phyloP scores from a whole-genome alignment of 2,797 vertebrate genomes.

The Mus caroli region DNA sequence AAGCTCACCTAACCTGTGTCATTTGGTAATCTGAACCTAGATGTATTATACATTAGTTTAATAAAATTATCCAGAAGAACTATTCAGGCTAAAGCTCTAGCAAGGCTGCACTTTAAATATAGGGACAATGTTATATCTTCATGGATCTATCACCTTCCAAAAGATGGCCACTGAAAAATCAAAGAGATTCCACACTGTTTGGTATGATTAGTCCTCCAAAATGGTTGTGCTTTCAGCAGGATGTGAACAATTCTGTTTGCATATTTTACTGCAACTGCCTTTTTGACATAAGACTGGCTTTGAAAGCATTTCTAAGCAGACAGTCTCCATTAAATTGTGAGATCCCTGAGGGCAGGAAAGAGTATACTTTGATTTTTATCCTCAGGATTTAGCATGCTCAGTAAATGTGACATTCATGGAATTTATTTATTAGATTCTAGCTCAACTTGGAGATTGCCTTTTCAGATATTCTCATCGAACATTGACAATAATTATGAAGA shows the following conservation, averaged over 20 bases:
- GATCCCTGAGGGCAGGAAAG: conserved; percentile 47
- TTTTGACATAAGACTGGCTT: conserved; percentile 42
- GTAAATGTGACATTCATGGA: conserved; percentile 57
- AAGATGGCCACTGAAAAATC: conserved; percentile 41
- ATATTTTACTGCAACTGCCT: conserved; percentile 25
- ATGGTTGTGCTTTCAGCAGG: background rate
- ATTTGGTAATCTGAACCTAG: background rate
- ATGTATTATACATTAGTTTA: background rate
- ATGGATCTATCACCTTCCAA: background rate
- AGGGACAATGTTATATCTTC: conserved; percentile 6
- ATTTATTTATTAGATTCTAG: conserved; percentile 50
- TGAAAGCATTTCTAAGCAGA: conserved; percentile 53
- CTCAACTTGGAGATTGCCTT: conserved; percentile 17
- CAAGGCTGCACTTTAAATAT: conserved; percentile 6
- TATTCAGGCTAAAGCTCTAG: conserved; percentile 6
- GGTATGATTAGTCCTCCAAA: background rate
- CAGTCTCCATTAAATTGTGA: conserved; percentile 39
- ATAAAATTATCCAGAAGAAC: background rate
- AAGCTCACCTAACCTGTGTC: background rate
- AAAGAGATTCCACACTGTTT: background rate
- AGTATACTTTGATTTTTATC: conserved; percentile 52
- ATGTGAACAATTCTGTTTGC: conserved; percentile 8
- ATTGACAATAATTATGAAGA: conserved; percentile 42
- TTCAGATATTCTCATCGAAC: conserved; percentile 44
- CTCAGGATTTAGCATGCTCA: background rate